Percentiles rank a stretch among this genome's conserved stretches.
These are phyloP conservation scores for Meghimatium bilineatum DNA, from an alignment of 2,888 invertebrate species.

Conservation along the genomic window DNA sequence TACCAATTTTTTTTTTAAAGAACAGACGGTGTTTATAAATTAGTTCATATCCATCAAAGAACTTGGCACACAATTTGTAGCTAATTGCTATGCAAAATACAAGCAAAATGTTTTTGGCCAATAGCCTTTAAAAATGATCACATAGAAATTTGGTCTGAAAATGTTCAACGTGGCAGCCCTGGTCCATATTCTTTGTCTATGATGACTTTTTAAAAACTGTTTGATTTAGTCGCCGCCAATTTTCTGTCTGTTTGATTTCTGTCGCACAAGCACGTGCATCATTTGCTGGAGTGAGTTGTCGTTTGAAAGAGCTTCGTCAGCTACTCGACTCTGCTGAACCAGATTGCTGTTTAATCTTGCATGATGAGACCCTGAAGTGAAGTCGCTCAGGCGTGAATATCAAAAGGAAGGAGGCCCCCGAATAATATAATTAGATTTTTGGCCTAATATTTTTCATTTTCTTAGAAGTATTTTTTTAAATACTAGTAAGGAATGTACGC, in stretches of 20 bases:
- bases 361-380: not conserved
- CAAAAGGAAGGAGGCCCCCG: not conserved
- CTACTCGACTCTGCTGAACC: not conserved
- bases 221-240: not conserved
- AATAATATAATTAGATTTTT: constrained; percentile 5
- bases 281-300: not conserved
- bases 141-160: no score
- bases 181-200: no score
- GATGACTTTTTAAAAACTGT: no score
- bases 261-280: not conserved
- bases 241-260: not conserved
- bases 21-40: no score
- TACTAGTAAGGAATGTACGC: not conserved
- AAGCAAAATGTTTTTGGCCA: no score
- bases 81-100: no score
- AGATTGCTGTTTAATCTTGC: not conserved
- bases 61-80: no score
- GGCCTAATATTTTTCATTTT: not conserved
- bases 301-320: not conserved
- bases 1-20: no score
- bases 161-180: no score
- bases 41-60: no score
- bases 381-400: not conserved
- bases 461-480: not conserved
- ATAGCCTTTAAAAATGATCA: no score